Base-by-base conservation (phyloP, 2,113 vertebrate species). In the Lophotis ruficrista region DNA sequence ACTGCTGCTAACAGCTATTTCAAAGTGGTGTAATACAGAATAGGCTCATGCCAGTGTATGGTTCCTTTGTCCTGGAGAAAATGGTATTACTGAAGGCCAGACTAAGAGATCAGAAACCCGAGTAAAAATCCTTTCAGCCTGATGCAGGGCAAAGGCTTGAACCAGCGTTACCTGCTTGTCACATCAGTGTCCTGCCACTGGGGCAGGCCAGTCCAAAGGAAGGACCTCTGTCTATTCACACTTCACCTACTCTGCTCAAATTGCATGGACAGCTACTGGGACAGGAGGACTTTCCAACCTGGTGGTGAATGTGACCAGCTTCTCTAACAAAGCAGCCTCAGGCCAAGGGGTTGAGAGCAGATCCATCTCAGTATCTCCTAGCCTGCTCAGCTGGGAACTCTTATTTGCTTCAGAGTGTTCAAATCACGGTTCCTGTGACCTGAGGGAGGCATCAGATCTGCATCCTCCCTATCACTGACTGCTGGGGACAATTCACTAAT, bases 41-140 rank as follows among this genome's bases (percentile, higher is more conserved):
- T 20, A 64, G 56, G 30, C 21, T 82, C 19, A 78, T 78, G 72
- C 76, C 76, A 92, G 80, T 0, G 0, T 64, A 56, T 31, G 7
- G 33, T 68, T 95, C 58, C 69, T 91, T 94, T 92, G 86, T 83
- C 94, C 60, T 84, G 56, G 25, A 78, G 86, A 86, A 95, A 91
- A 84, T 68, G 23, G 37, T 83, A 50, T 83, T 81, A 77, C 33
- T 62, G 33, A 75, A 94, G 72, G 83, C 71, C 76, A 75, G 37
- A 91, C 12, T 51, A 58, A 62, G 58, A 73, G 68, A 79, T 35
- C 28, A 54, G 64, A 94, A 95, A 77, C 3, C 5, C 6, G 21
- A 43, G 21, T n/a, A 66, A 77, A 77, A 89, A 54, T 70, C 17
- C 27, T 87, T 70, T 75, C 50, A 70, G 5, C 3, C 1, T 62